phyloP scores from a whole-genome alignment of 2,113 vertebrate species.

The Crotophaga sulcirostris region DNA sequence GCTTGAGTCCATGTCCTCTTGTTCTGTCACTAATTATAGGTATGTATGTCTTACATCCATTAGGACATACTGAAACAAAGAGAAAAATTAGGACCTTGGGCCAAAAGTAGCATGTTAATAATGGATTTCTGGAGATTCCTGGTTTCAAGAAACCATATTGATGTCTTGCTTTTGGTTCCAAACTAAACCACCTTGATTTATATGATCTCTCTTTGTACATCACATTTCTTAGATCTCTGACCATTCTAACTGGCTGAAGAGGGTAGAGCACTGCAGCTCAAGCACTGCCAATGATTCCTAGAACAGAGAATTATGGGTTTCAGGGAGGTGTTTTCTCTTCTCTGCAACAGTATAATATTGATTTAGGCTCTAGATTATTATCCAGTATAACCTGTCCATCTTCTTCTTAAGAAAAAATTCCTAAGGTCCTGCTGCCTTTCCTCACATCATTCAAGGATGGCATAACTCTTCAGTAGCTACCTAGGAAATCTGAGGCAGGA shows the following conservation, averaged over 20 bases:
- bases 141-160: neutral
- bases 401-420: neutral
- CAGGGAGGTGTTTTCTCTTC: neutral
- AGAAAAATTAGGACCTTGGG: neutral
- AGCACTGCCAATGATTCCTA: neutral
- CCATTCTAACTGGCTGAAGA: neutral
- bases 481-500: neutral
- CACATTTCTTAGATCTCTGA: neutral
- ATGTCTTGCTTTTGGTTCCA: neutral
- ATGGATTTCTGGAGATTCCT: neutral
- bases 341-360: fast-evolving
- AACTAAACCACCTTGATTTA: neutral
- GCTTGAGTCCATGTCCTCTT: too few species aligned
- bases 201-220: neutral
- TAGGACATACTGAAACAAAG: neutral
- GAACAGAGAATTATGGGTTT: neutral
- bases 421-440: neutral
- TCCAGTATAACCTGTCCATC: too few species aligned
- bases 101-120: neutral
- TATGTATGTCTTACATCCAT: neutral
- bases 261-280: neutral
- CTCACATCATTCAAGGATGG: neutral
- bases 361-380: neutral
- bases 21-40: too few species aligned
- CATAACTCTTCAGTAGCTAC: neutral